Conservation (phyloP, 1,140 invertebrate genomes). For the Rhagoletis pomonella region DNA sequence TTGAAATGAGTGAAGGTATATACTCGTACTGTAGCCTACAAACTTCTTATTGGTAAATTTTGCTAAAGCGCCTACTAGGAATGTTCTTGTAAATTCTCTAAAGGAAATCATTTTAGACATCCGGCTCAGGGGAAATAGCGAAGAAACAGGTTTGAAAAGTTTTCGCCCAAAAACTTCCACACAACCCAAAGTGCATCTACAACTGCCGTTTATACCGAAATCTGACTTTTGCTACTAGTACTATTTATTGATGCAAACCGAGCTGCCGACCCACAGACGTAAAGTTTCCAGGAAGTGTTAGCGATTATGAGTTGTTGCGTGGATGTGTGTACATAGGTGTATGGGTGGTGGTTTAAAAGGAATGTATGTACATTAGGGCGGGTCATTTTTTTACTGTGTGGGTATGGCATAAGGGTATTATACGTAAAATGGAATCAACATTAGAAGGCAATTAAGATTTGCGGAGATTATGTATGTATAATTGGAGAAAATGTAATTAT, state of each 20-base stretch:
- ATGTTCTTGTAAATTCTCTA: slow-evolving; percentile 12
- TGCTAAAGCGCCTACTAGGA: not conserved
- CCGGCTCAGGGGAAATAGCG: slow-evolving; percentile 28
- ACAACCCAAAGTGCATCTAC: slow-evolving; percentile 30
- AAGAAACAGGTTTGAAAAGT: slow-evolving; percentile 48
- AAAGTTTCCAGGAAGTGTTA: slow-evolving; percentile 46
- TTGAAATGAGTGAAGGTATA: not conserved
- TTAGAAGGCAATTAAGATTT: too few relatives aligned
- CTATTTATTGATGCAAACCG: slow-evolving; percentile 43
- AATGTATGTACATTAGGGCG: not conserved
- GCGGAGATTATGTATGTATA: too few relatives aligned
- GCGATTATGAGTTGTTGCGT: slow-evolving; percentile 33
- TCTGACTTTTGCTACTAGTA: not conserved
- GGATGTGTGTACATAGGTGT: not conserved
- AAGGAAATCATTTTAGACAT: slow-evolving; percentile 43
- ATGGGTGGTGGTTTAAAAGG: slow-evolving; percentile 33
- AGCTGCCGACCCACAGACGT: slow-evolving; percentile 37
- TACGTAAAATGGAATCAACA: too few relatives aligned
- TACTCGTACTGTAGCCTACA: not conserved
- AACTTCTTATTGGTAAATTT: slow-evolving; percentile 22
- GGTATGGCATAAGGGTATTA: too few relatives aligned
- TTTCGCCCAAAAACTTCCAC: slow-evolving; percentile 30
- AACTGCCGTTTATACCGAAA: slow-evolving; percentile 41
- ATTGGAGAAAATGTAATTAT: too few relatives aligned
- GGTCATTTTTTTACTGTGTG: too few relatives aligned